These are phyloP conservation scores for Popillia japonica DNA, from an alignment of 1,140 invertebrate species.

Conservation along the genomic window DNA sequence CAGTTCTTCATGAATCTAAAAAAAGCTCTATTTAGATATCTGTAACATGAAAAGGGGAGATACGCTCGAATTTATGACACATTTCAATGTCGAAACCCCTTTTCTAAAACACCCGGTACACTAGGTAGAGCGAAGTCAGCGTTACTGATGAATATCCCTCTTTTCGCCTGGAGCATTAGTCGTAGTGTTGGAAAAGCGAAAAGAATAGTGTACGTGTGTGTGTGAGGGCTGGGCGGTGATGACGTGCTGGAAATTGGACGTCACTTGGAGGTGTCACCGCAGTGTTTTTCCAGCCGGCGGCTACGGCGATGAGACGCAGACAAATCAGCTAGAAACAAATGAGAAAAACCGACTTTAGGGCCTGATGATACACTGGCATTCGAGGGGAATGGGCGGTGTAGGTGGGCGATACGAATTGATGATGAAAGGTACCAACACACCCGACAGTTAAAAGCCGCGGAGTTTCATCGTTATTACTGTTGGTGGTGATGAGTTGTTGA, in stretches of 20 bases:
- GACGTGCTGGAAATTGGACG: slow-evolving; percentile 62
- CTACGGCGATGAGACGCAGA: slow-evolving; percentile 57
- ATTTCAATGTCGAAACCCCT: background rate
- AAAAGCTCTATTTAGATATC: no score
- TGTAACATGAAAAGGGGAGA: no score
- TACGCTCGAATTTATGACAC: slow-evolving; percentile 13
- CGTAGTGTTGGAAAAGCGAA: background rate
- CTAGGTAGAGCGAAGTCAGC: slow-evolving; percentile 27
- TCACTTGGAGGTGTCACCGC: slow-evolving; percentile 62
- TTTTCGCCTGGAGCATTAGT: slow-evolving; percentile 2
- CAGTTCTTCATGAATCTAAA: background rate
- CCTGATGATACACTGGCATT: background rate
- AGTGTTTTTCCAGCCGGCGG: slow-evolving; percentile 58
- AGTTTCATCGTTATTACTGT: slow-evolving; percentile 11
- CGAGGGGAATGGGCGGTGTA: slow-evolving; percentile 19
- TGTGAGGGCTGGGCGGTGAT: slow-evolving; percentile 51
- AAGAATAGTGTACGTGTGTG: background rate
- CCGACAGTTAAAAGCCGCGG: background rate
- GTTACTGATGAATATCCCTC: background rate
- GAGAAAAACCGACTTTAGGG: slow-evolving; percentile 52
- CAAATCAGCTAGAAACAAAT: slow-evolving; percentile 62
- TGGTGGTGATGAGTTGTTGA: slow-evolving; percentile 10
- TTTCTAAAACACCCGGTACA: slow-evolving; percentile 15
- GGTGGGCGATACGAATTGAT: slow-evolving; percentile 49
- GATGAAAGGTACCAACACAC: slow-evolving; percentile 51